Evolutionary conservation across 2,113 vertebrate species (phyloP), one percentile per base, ranked within the genome.

Genomic region (Hypomesus transpacificus): DNA sequence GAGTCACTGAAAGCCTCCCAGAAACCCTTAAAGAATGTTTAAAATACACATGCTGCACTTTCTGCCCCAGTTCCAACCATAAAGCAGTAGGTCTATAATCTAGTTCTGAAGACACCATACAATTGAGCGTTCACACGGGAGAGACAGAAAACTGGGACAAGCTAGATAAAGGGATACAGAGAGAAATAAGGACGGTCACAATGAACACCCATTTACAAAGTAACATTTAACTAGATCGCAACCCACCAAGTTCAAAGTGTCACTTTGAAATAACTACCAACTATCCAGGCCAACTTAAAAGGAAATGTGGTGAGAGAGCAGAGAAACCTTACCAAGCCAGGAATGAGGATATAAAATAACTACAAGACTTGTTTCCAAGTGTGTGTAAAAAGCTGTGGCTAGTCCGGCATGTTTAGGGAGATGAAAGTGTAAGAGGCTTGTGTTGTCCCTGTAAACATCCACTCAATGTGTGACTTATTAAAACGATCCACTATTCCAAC

Each of bases 391-490:
- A 56, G 66, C 68, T 71, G 78, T 60, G 74, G 74, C 65, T 75
- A 63, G 28, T 78, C 74, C 69, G 80, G 62, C 66, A 66, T 81
- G 79, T 66, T 18, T 14, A 21, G 3, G 53, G 66, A 84, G 80
- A 87, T 85, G 65, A 83, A 86, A 80, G 75, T 70, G 67, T 31
- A 6, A 76, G 62, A 79, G 71, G 71, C 56, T 51, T 74, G 31
- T 39, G 56, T 70, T 73, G 56, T 20, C 0, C 21, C 28, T 62
- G 58, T 77, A 70, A 87, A 83, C 76, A 73, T 56, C 3, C 64
- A 64, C 39, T 77, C 76, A 84, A 80, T 79, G 68, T 81, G 86
- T 70, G 84, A 82, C 73, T 88, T 86, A 76, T 86, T 82, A 80
- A 68, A 67, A 76, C 60, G 14, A n/a, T 53, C 24, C 75, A 76